These are phyloP conservation scores for Strigops habroptila DNA, from an alignment of 2,113 vertebrate species.

Conservation along the genomic window DNA sequence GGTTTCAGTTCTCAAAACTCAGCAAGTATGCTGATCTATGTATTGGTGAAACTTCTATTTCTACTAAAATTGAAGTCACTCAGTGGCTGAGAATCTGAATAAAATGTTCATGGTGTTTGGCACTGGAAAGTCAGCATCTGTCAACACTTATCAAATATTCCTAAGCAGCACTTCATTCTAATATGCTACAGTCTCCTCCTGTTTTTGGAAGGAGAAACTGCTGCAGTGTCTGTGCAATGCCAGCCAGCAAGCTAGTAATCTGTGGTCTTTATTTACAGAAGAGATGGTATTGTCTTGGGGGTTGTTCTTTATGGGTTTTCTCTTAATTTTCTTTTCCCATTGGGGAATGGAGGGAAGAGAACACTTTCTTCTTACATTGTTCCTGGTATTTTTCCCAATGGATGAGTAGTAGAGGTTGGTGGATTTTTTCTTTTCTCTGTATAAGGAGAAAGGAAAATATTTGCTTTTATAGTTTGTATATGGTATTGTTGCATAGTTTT, in stretches of 20 bases:
- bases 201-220: conserved; percentile 30
- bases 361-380: background rate
- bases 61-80: background rate
- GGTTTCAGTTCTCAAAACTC: background rate
- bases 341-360: background rate
- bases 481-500: background rate
- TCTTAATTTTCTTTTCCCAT: background rate
- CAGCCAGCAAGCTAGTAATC: background rate
- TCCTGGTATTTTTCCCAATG: background rate
- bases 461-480: background rate
- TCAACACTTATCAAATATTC: conserved; percentile 33
- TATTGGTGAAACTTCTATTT: background rate
- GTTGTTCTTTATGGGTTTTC: background rate
- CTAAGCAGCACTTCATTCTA: background rate
- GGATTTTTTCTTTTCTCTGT: background rate
- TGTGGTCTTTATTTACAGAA: background rate
- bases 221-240: background rate
- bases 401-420: background rate
- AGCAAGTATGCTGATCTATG: background rate
- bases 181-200: background rate
- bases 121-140: conserved; percentile 36
- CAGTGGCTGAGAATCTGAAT: background rate
- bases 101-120: background rate
- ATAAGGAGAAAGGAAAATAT: background rate
- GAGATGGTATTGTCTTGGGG: background rate